A percentile compares a stretch with the other conserved stretches of the same genome.
Conservation (phyloP, 2,113 vertebrate genomes). For the Megaceryle torquata region DNA sequence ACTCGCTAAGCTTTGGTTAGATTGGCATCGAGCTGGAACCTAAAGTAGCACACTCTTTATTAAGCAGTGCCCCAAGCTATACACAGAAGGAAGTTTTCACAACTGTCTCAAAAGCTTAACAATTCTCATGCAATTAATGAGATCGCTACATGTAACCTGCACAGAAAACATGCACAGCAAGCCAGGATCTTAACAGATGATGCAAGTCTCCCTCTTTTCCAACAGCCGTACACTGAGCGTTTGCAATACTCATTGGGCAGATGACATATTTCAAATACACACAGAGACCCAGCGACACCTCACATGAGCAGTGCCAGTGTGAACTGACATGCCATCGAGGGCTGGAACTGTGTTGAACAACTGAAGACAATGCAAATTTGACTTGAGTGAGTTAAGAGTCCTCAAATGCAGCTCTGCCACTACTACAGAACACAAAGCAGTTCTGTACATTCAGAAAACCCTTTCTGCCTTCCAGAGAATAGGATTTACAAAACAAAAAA, state of each 20-base stretch:
- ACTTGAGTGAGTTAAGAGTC: background rate
- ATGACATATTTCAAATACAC: background rate
- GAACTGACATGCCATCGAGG: background rate
- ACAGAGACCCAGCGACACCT: background rate
- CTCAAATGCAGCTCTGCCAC: background rate
- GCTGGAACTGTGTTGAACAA: background rate
- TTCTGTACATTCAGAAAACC: background rate
- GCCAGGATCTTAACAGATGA: background rate
- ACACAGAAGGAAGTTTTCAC: background rate
- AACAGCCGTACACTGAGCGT: background rate
- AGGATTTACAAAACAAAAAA: background rate
- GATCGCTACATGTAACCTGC: background rate
- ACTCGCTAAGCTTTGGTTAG: background rate
- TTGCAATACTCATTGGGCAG: background rate
- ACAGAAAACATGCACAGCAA: background rate
- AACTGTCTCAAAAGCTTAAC: background rate
- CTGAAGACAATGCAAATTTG: conserved; percentile 16
- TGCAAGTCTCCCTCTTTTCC: background rate
- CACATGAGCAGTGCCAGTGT: background rate
- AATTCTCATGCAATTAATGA: background rate
- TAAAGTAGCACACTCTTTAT: background rate
- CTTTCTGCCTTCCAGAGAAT: background rate
- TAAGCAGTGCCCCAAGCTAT: background rate
- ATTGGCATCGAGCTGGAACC: background rate
- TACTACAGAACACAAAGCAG: background rate